Evolutionary conservation across 1,140 invertebrate species (phyloP).

Genomic region (Eurytemora carolleeae): DNA sequence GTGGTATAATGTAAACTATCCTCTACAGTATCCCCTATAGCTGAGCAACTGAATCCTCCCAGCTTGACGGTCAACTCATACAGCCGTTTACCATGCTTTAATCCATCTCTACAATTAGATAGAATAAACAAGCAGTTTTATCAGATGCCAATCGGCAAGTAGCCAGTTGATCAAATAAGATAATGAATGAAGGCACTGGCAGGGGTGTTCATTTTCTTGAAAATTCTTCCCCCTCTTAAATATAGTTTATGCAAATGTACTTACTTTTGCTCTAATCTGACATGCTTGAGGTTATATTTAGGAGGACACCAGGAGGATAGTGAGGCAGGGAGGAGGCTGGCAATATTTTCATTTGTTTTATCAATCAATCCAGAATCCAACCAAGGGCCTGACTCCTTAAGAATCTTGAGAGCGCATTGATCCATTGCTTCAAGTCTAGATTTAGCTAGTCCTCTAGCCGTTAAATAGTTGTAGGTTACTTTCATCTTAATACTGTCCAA

Average conservation of each 20-base stretch:
- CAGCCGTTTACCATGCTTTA: background rate
- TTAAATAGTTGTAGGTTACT: background rate
- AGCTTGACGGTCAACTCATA: background rate
- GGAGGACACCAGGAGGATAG: background rate
- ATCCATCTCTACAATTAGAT: background rate
- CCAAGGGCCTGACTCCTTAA: background rate
- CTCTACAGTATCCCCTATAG: background rate
- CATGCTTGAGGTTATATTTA: background rate
- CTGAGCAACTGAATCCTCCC: background rate
- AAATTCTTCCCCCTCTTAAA: too few species aligned
- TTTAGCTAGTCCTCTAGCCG: background rate
- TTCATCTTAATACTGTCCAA: background rate
- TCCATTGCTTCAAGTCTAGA: background rate
- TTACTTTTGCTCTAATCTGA: background rate
- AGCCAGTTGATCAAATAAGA: too few species aligned
- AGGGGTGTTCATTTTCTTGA: too few species aligned
- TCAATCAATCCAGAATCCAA: background rate
- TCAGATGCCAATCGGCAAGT: too few species aligned
- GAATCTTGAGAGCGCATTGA: background rate
- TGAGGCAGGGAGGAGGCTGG: background rate
- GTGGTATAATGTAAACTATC: background rate
- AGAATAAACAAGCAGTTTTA: too few species aligned
- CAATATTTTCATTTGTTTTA: background rate
- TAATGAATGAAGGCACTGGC: too few species aligned
- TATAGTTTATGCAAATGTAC: too few species aligned